phyloP scores from a whole-genome alignment of 2,888 invertebrate genomes.

The Lithosia quadra region DNA sequence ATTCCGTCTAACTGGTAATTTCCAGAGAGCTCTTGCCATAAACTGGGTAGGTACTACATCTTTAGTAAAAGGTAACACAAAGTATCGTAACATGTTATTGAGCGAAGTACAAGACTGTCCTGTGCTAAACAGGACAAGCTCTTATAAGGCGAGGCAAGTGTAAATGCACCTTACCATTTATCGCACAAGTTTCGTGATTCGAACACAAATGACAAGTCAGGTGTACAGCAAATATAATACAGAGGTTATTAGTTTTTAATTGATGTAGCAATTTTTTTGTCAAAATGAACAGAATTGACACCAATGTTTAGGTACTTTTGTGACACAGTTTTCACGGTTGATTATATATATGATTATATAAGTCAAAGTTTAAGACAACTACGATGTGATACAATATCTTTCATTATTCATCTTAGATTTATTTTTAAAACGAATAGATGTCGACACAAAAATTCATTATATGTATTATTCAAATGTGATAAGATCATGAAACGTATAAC shows the following conservation, averaged over 20 bases:
- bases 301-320: too few species aligned
- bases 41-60: neutral
- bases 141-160: constrained; percentile 33
- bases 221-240: neutral
- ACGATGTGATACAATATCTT: too few species aligned
- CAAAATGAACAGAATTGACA: neutral
- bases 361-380: too few species aligned
- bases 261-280: neutral
- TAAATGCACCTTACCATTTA: constrained; percentile 39
- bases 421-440: too few species aligned
- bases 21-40: neutral
- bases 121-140: constrained; percentile 35
- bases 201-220: constrained; percentile 32
- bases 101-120: constrained; percentile 29
- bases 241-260: neutral
- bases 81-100: constrained; percentile 36
- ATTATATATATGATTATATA: too few species aligned
- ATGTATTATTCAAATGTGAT: too few species aligned
- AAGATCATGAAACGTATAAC: too few species aligned
- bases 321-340: too few species aligned
- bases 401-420: too few species aligned
- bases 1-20: neutral
- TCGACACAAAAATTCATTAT: too few species aligned
- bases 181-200: constrained; percentile 37
- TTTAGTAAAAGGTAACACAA: neutral